Evolutionary conservation across 2,888 invertebrate genomes (phyloP).

Genomic region (Chironomus riparius): DNA sequence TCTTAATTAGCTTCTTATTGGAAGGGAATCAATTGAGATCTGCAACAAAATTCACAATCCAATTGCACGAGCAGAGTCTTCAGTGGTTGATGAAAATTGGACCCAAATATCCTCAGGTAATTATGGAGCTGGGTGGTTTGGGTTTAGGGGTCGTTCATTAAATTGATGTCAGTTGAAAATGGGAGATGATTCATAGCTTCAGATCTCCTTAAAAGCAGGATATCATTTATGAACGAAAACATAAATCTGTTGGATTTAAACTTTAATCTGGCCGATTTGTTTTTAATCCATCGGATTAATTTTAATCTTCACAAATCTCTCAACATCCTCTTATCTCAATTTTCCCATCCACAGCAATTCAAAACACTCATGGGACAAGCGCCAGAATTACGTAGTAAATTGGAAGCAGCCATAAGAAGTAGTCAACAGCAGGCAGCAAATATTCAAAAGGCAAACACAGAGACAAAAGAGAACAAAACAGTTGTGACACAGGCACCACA

Average conservation of each 20-base stretch:
- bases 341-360: slow-evolving; percentile 61
- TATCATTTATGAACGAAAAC: too few relatives aligned
- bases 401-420: slow-evolving; percentile 77
- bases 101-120: slow-evolving; percentile 76
- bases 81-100: slow-evolving; percentile 87
- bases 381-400: slow-evolving; percentile 64
- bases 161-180: too few relatives aligned
- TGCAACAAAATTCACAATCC: slow-evolving; percentile 53
- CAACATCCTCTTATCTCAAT: slow-evolving; percentile 20
- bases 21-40: slow-evolving; percentile 55
- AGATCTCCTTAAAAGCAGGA: too few relatives aligned
- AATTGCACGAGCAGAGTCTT: slow-evolving; percentile 80
- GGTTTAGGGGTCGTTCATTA: too few relatives aligned
- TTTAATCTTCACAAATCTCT: slow-evolving; percentile 13
- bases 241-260: too few relatives aligned
- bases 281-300: too few relatives aligned
- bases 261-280: too few relatives aligned
- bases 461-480: slow-evolving; percentile 44
- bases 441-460: slow-evolving; percentile 43
- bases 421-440: slow-evolving; percentile 51
- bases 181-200: too few relatives aligned
- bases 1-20: slow-evolving; percentile 75
- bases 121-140: too few relatives aligned
- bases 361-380: slow-evolving; percentile 82
- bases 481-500: slow-evolving; percentile 37